Evolutionary conservation across 2,113 vertebrate genomes (phyloP).

Genomic region (Aegotheles bennettii): DNA sequence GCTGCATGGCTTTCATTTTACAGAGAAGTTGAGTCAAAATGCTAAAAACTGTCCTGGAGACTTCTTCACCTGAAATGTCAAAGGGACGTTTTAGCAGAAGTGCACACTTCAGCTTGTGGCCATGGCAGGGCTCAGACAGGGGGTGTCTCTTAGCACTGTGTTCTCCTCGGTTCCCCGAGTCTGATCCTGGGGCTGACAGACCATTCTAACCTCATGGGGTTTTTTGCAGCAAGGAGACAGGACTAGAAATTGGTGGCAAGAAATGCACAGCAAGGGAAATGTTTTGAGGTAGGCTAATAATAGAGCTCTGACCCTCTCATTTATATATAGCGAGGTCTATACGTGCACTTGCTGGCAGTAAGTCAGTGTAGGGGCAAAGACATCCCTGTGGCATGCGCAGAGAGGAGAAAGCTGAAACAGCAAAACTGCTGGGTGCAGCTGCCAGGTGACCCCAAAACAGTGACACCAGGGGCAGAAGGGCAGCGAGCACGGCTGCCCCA

Average conservation of each 20-base stretch:
- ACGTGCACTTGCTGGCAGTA: background rate
- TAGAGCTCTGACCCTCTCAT: background rate
- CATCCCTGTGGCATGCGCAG: fast-evolving
- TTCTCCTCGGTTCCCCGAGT: background rate
- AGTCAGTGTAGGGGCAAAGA: background rate
- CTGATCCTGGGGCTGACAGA: background rate
- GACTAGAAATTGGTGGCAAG: background rate
- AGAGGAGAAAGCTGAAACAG: background rate
- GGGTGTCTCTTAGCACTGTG: background rate
- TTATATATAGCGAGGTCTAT: constrained; percentile 34
- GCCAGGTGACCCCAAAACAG: fast-evolving
- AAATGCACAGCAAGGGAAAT: constrained; percentile 9
- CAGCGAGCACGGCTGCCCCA: background rate
- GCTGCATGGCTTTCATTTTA: background rate
- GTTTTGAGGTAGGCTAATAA: constrained; percentile 28
- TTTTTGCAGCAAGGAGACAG: background rate
- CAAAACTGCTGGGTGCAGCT: background rate
- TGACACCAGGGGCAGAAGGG: background rate
- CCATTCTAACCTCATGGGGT: background rate
- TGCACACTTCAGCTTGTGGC: background rate
- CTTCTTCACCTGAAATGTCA: background rate
- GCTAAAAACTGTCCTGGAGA: background rate
- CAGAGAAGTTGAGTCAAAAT: background rate
- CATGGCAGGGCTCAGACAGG: too few species aligned
- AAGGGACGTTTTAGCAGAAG: background rate